A percentile compares a stretch with the other conserved stretches of the same genome.
phyloP scores from a whole-genome alignment of 2,888 invertebrate genomes.

The Sussaba pulchella region DNA sequence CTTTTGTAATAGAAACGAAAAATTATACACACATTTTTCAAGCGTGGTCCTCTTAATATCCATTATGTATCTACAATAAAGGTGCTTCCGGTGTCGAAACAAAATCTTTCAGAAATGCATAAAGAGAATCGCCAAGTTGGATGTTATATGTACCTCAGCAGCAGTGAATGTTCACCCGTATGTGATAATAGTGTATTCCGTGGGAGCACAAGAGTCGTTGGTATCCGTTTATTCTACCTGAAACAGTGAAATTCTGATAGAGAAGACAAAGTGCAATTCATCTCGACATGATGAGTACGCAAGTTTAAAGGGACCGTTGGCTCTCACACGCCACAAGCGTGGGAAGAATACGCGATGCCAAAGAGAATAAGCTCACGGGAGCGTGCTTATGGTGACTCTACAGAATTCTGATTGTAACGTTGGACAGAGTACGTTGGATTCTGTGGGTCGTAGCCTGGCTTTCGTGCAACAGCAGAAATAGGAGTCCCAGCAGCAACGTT shows the following conservation, averaged over 20 bases:
- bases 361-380: slow-evolving; percentile 20
- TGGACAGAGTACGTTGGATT: slow-evolving; percentile 47
- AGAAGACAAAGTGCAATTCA: slow-evolving; percentile 30
- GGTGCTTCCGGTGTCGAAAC: background rate
- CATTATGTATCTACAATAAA: slow-evolving; percentile 19
- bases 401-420: slow-evolving; percentile 54
- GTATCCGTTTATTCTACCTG: background rate
- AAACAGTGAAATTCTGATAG: slow-evolving; percentile 35
- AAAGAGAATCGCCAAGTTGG: slow-evolving; percentile 57
- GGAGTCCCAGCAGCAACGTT: slow-evolving; percentile 35
- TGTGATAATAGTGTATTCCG: background rate
- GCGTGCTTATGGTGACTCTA: slow-evolving; percentile 23
- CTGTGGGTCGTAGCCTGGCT: slow-evolving; percentile 17
- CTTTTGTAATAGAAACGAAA: background rate
- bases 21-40: background rate
- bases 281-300: slow-evolving; percentile 37
- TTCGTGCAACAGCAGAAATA: slow-evolving; percentile 25
- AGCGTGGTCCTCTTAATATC: background rate
- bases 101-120: slow-evolving; percentile 34
- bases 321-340: background rate
- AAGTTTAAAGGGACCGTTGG: slow-evolving; percentile 25
- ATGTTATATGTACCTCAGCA: no score
- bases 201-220: slow-evolving; percentile 1
- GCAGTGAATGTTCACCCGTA: background rate
- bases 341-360: slow-evolving; percentile 17